These are phyloP conservation scores for Cephus cinctus DNA, from an alignment of 1,140 invertebrate species.

Conservation along the genomic window DNA sequence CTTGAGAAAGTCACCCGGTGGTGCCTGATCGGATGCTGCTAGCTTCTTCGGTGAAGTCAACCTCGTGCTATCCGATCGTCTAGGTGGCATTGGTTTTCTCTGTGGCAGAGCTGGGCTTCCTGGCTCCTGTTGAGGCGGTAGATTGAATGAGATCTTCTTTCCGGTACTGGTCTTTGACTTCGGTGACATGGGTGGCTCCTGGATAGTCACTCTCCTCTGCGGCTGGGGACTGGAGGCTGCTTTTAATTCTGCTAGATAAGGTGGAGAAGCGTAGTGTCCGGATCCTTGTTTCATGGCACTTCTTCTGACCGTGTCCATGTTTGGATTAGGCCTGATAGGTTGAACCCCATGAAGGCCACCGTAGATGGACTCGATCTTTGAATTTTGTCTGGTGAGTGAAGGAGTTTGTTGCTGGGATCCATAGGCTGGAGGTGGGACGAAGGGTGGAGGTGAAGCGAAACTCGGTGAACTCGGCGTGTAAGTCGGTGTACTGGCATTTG, in stretches of 20 bases:
- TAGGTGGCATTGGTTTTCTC: constrained; percentile 66
- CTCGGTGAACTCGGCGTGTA: constrained; percentile 35
- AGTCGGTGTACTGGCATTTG: constrained; percentile 39
- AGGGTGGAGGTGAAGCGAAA: constrained; percentile 48
- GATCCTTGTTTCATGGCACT: constrained; percentile 48
- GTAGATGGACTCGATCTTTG: constrained; percentile 35
- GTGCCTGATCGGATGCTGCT: constrained; percentile 69
- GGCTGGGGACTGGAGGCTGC: constrained; percentile 51
- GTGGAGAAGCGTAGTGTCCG: constrained; percentile 44
- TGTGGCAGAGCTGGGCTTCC: constrained; percentile 46
- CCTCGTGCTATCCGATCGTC: constrained; percentile 70
- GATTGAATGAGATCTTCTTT: constrained; percentile 60
- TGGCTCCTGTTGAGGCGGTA: constrained; percentile 55
- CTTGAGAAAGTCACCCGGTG: constrained; percentile 80
- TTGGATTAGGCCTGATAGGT: constrained; percentile 42
- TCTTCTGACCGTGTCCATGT: constrained; percentile 48
- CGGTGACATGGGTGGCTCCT: constrained; percentile 53
- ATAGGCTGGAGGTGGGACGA: constrained; percentile 53
- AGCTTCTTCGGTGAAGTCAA: constrained; percentile 74
- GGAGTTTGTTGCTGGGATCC: constrained; percentile 35
- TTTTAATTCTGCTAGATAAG: constrained; percentile 51
- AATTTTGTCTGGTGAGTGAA: constrained; percentile 30
- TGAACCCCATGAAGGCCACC: constrained; percentile 24
- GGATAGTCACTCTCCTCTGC: constrained; percentile 55
- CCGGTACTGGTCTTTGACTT: constrained; percentile 47